Base-by-base conservation (phyloP, 2,113 vertebrate species). In the Perca schrenkii region DNA sequence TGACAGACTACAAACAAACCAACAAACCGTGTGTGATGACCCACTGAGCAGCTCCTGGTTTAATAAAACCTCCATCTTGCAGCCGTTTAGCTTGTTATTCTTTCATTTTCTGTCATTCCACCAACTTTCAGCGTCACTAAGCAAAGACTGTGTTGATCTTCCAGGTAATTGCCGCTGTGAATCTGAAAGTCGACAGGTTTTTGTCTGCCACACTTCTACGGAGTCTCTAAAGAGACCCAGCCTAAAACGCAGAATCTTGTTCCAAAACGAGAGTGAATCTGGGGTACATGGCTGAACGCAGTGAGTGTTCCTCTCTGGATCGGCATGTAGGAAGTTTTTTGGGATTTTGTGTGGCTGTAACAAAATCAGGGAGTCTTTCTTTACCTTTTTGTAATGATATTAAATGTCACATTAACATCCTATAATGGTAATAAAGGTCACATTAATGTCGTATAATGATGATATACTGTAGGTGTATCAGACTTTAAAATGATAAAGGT, bases 361-460 rank as follows among this genome's bases (percentile, higher is more conserved):
- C 40, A 43, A 11, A 11, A 8, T 40, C 40, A 10, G 40, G 10
- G 8, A 22, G 53, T 56, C 53, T 28, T 2, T 49, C 22, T 34
- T 53, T 21, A 52, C 49, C 2, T 74, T 31, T 40, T 49, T 34
- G 5, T 73, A 71, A 80, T 50, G 46, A 67, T 57, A 58, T 71
- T 40, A 90, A 92, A 91, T 90, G 86, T 88, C 88, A 91, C 85
- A 90, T 91, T 92, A 85, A 84, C 89, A 92, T 90, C 14, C 57
- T 28, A 14, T 77, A 86, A 84, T 84, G 65, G 79, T 66, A 60
- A 66, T 80, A 85, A 87, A 91, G 84, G 90, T 89, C 82, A 80
- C 66, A 19, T 64, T 80, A 72, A 74, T n/a, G 62, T 19, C 40
- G 14, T 6, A 8, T 14, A 69, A 52, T n/a, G 49, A 70, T 70